Conservation (phyloP, 2,113 vertebrate genomes). For the Mohoua ochrocephala region DNA sequence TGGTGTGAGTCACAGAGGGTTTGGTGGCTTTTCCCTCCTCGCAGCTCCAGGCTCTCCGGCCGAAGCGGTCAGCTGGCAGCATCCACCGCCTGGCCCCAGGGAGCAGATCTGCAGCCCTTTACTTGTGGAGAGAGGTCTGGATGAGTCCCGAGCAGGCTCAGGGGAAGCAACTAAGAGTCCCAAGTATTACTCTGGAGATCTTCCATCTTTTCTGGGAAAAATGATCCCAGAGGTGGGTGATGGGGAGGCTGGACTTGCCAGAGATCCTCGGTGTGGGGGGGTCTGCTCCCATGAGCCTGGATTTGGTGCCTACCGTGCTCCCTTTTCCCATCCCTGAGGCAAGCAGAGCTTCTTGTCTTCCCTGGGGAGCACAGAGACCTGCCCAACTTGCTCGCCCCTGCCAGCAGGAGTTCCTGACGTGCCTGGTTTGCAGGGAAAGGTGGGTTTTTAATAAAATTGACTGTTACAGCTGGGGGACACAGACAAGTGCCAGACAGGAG, state of each 20-base stretch:
- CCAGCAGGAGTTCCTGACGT: not conserved
- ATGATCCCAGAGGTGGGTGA: not conserved
- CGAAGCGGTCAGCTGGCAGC: not conserved
- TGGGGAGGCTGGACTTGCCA: not conserved
- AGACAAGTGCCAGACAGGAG: accelerated
- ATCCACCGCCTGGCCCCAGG: not conserved
- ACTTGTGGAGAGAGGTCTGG: not conserved
- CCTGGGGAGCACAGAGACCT: not conserved
- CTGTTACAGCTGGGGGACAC: not conserved
- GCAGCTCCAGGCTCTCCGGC: not conserved
- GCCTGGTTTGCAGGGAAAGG: not conserved
- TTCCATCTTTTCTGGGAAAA: not conserved
- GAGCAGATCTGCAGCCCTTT: not conserved
- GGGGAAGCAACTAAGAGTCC: not conserved
- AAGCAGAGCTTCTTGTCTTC: not conserved
- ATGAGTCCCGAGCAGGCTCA: not conserved
- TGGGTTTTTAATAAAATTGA: not conserved
- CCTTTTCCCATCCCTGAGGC: not conserved
- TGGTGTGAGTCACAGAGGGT: not conserved
- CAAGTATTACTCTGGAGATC: not conserved
- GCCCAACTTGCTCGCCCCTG: not conserved
- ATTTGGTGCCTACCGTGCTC: not conserved
- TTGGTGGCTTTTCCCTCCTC: not conserved
- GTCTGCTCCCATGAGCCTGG: accelerated
- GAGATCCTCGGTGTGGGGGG: accelerated